Evolutionary conservation across 2,797 vertebrate species (phyloP).

Genomic region (Acanthopagrus latus): DNA sequence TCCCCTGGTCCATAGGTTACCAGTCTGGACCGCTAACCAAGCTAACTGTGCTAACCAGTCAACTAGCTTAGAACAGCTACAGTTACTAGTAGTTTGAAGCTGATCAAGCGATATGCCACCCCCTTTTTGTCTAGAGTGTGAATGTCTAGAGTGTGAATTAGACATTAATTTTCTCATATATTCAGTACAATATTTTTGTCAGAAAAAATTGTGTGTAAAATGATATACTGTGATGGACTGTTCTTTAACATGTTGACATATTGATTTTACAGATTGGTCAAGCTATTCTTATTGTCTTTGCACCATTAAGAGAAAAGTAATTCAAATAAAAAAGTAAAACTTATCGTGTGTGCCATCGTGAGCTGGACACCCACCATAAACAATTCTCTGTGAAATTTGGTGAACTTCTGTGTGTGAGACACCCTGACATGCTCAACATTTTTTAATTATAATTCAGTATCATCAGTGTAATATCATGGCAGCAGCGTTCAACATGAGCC

Average conservation of each 20-base stretch:
- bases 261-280: neutral
- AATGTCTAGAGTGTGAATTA: neutral
- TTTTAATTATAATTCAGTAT: conserved; percentile 41
- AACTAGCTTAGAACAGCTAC: too few species aligned
- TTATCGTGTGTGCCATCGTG: neutral
- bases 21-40: too few species aligned
- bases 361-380: neutral
- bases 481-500: conserved; percentile 15
- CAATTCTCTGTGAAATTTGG: neutral
- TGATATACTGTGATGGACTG: neutral
- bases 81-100: too few species aligned
- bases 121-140: too few species aligned
- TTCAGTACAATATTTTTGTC: conserved; percentile 4
- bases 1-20: too few species aligned
- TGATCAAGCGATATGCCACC: too few species aligned
- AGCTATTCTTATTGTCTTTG: neutral
- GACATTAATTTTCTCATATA: neutral
- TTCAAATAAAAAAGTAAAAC: neutral
- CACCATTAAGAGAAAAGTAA: neutral
- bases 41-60: too few species aligned
- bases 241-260: neutral
- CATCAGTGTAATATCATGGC: conserved; percentile 36
- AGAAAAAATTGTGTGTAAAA: neutral
- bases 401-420: neutral
- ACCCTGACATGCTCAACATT: conserved; percentile 14